Percentiles rank a stretch among this genome's conserved stretches.
Evolutionary conservation across 2,113 vertebrate species (phyloP).

Genomic region (Hemibagrus wyckioides): DNA sequence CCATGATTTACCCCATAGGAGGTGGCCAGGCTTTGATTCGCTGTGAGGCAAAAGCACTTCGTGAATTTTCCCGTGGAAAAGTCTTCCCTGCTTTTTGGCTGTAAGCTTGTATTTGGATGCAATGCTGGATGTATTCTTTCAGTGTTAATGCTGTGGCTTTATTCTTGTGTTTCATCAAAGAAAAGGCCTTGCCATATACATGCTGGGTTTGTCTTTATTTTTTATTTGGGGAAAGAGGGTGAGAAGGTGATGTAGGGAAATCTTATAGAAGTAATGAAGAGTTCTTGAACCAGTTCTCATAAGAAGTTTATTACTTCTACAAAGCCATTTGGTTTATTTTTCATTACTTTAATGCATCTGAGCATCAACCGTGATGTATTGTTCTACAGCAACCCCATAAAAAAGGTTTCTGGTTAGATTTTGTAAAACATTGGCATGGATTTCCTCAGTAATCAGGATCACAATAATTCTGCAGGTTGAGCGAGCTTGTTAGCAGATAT

Average conservation of each 20-base stretch:
- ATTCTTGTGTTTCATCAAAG: background rate
- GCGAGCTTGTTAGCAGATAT: conserved; percentile 43
- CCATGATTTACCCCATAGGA: background rate
- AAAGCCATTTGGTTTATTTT: conserved; percentile 1
- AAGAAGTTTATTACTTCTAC: background rate
- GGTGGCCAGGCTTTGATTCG: background rate
- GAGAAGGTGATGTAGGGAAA: background rate
- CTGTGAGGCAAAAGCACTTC: background rate
- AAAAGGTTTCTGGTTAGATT: background rate
- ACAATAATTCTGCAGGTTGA: conserved; percentile 8
- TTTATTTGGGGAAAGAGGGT: background rate
- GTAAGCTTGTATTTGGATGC: conserved; percentile 8
- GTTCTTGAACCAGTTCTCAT: background rate
- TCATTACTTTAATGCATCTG: background rate
- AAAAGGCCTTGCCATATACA: background rate
- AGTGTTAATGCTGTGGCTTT: background rate
- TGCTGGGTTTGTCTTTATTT: background rate
- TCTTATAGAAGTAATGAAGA: background rate
- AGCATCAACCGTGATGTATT: background rate
- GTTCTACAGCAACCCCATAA: conserved; percentile 15
- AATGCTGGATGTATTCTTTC: background rate
- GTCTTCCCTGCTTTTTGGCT: conserved; percentile 4
- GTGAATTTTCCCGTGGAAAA: conserved; percentile 28
- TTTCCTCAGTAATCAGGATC: background rate
- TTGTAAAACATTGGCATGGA: conserved; percentile 22